A percentile compares a stretch with the other conserved stretches of the same genome.
Evolutionary conservation across 2,888 invertebrate genomes (phyloP).

Genomic region (Eilema griseolum): DNA sequence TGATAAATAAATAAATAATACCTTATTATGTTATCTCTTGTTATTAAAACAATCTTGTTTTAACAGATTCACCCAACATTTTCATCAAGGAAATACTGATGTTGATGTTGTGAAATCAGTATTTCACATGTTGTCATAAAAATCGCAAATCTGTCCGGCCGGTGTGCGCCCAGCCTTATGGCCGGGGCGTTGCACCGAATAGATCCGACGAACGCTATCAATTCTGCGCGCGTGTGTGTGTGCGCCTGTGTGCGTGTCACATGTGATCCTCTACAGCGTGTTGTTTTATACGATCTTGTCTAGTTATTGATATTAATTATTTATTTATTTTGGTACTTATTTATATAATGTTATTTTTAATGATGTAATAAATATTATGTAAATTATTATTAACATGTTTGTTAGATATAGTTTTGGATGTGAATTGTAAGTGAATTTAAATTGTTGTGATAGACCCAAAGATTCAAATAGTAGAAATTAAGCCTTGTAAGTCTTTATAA

Average conservation of each 20-base stretch:
- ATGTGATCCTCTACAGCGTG: constrained; percentile 58
- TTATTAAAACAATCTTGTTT: too few relatives aligned
- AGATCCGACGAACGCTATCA: constrained; percentile 82
- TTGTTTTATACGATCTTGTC: constrained; percentile 27
- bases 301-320: constrained; percentile 5
- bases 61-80: too few relatives aligned
- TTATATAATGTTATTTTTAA: neutral
- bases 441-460: too few relatives aligned
- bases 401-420: neutral
- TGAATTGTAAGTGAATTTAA: neutral
- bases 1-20: too few relatives aligned
- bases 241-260: constrained; percentile 67
- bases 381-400: neutral
- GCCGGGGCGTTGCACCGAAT: constrained; percentile 85
- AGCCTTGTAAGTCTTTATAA: too few relatives aligned
- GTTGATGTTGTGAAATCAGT: neutral
- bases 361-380: neutral
- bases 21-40: too few relatives aligned
- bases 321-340: neutral
- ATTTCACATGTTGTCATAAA: neutral
- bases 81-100: neutral
- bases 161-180: constrained; percentile 61
- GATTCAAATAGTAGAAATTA: too few relatives aligned
- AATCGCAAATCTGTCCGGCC: constrained; percentile 13
- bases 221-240: constrained; percentile 62